A percentile compares a stretch with the other conserved stretches of the same genome.
Conservation (phyloP, 2,113 vertebrate species). For the Anthoscopus minutus region DNA sequence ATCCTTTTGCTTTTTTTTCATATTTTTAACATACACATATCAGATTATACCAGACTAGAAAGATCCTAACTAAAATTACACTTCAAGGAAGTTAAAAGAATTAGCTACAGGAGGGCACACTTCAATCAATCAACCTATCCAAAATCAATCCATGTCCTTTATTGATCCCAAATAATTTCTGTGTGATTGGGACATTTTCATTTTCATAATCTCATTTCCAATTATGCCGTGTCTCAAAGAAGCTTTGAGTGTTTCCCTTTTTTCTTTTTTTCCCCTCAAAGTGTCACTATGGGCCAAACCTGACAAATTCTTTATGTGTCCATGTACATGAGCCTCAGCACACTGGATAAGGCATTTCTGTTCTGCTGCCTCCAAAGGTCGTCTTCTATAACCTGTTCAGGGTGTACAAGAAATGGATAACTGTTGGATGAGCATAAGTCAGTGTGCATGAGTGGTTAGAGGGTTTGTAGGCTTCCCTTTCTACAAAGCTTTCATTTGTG, state of each 20-base stretch:
- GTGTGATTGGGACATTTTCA: background rate
- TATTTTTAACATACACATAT: background rate
- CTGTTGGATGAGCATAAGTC: background rate
- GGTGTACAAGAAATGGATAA: background rate
- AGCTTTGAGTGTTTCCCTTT: background rate
- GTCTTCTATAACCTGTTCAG: background rate
- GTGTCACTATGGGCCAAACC: slow-evolving; percentile 7
- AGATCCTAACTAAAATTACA: background rate
- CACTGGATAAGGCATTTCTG: background rate
- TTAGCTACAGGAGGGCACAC: background rate
- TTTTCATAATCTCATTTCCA: background rate
- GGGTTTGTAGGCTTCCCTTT: background rate
- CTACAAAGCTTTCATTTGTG: background rate
- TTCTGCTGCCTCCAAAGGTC: background rate
- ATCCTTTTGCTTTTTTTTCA: background rate
- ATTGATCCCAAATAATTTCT: background rate
- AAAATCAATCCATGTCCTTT: background rate
- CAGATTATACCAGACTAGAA: background rate
- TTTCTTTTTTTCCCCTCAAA: background rate
- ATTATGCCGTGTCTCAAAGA: background rate
- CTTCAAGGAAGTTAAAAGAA: background rate
- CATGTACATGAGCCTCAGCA: background rate
- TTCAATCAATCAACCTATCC: background rate
- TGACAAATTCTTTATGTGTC: background rate
- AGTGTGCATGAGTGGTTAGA: background rate